These are phyloP conservation scores for Urosaurus nigricauda DNA, from an alignment of 2,797 vertebrate species.

Conservation along the genomic window DNA sequence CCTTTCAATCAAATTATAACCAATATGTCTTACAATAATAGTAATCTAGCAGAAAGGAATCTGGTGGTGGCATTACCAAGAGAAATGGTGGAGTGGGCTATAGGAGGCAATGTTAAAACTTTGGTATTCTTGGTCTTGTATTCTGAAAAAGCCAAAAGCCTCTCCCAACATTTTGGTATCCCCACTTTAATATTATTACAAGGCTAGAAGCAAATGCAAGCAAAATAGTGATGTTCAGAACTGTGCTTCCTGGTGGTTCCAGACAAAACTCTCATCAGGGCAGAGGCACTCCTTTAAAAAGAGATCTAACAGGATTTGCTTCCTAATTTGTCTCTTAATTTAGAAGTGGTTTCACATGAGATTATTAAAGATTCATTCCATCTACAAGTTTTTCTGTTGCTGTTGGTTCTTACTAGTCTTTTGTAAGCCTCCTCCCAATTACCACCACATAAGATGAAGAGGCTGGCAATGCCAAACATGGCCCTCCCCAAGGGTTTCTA, in stretches of 20 bases:
- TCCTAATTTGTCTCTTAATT: not conserved
- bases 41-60: not conserved
- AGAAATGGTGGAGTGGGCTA: not conserved
- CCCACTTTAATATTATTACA: no score
- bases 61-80: not conserved
- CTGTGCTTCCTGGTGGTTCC: not conserved
- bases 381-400: not conserved
- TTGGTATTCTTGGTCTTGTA: not conserved
- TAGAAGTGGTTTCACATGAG: not conserved
- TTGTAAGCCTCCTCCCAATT: not conserved
- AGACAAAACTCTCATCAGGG: not conserved
- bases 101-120: not conserved
- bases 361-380: not conserved
- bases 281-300: not conserved
- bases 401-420: not conserved
- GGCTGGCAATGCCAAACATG: no score
- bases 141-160: not conserved
- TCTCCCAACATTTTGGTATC: not conserved
- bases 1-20: not conserved
- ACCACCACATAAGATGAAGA: not conserved
- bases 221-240: not conserved
- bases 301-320: not conserved
- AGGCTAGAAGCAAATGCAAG: not conserved
- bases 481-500: not conserved
- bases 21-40: not conserved